phyloP scores from a whole-genome alignment of 2,888 invertebrate species.

The Drosophila pseudotalamancana region DNA sequence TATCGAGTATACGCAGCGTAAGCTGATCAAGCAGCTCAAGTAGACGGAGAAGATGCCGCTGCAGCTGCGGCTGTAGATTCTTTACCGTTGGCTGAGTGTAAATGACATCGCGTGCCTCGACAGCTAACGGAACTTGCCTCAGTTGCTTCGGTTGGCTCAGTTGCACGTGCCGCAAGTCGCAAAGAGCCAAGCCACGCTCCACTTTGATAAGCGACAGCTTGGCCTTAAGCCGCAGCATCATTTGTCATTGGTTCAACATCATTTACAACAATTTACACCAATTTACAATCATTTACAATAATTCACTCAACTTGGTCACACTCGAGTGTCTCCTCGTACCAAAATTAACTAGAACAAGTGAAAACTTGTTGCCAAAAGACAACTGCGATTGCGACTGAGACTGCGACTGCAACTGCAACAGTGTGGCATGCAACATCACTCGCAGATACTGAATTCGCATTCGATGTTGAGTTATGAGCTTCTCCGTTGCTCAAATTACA shows the following conservation, averaged over 20 bases:
- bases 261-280: conserved; percentile 69
- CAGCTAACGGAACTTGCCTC: conserved; percentile 35
- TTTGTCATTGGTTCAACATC: conserved; percentile 74
- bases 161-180: conserved; percentile 32
- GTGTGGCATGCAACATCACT: conserved; percentile 16
- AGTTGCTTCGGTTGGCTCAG: background rate
- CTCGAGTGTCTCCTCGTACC: conserved; percentile 20
- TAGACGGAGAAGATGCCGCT: background rate
- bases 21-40: background rate
- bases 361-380: conserved; percentile 45
- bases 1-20: conserved; percentile 44
- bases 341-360: conserved; percentile 65
- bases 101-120: conserved; percentile 45
- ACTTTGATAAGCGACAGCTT: conserved; percentile 59
- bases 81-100: conserved; percentile 31
- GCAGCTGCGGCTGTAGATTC: conserved; percentile 10
- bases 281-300: too few species aligned
- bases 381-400: too few species aligned
- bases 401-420: too few species aligned
- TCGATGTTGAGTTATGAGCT: conserved; percentile 26
- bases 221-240: conserved; percentile 38
- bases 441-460: background rate
- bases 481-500: conserved; percentile 61
- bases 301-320: conserved; percentile 61
- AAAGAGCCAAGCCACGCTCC: conserved; percentile 48